Percentiles rank a stretch among this genome's conserved stretches.
phyloP scores from a whole-genome alignment of 2,113 vertebrate species.

The Conger conger region DNA sequence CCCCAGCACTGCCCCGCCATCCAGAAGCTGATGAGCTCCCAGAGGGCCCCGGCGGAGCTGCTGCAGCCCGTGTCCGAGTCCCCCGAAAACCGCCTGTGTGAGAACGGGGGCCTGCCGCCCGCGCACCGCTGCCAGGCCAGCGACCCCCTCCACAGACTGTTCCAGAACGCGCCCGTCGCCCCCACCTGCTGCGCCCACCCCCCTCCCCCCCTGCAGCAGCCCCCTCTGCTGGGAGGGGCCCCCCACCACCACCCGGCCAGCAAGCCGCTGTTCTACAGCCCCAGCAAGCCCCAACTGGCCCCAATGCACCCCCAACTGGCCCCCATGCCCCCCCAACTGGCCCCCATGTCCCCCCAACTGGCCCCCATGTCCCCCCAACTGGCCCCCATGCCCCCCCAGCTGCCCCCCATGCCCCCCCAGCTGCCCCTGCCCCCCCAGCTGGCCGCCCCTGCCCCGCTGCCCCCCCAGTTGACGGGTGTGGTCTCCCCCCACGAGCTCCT shows the following conservation, averaged over 20 bases:
- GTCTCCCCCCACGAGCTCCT: constrained; percentile 84
- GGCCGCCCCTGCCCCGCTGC: constrained; percentile 39
- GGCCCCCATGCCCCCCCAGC: constrained; percentile 46
- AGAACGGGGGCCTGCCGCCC: constrained; percentile 57
- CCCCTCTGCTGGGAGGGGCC: constrained; percentile 25
- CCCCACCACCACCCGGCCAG: constrained; percentile 41
- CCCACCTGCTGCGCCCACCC: constrained; percentile 35
- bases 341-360: too few relatives aligned
- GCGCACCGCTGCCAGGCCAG: constrained; percentile 33
- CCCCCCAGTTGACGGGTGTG: constrained; percentile 55
- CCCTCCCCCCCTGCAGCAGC: constrained; percentile 32
- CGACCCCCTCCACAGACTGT: constrained; percentile 71
- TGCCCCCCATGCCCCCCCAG: constrained; percentile 29
- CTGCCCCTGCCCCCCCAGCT: constrained; percentile 32
- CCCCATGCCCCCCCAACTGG: constrained; percentile 39
- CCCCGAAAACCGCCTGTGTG: constrained; percentile 73
- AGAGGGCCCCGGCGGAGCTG: constrained; percentile 64
- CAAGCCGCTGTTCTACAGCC: constrained; percentile 65
- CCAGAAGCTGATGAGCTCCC: constrained; percentile 84
- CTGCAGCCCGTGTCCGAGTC: constrained; percentile 78
- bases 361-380: constrained; percentile 41
- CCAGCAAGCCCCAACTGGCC: constrained; percentile 38
- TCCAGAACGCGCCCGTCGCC: constrained; percentile 56
- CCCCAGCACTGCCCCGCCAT: constrained; percentile 80
- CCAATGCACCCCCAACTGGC: too few relatives aligned